Evolutionary conservation across 2,888 invertebrate species (phyloP), one percentile per base, ranked within the genome.

Genomic region (Halictus ligatus): DNA sequence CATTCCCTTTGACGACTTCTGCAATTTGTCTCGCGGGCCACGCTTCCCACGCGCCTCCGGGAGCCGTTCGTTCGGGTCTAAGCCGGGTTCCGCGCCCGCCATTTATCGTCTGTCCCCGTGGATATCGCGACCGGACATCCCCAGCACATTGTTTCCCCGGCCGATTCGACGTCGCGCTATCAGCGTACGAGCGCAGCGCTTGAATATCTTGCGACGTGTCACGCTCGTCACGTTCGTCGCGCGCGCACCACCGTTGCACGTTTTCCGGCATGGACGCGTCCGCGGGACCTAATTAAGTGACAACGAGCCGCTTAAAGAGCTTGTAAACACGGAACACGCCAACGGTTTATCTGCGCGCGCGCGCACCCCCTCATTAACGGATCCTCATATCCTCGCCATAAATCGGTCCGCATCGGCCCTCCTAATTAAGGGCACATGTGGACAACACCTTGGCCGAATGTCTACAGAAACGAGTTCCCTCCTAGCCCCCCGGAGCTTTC

Each of bases 401-500:
- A 90, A 89, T 90, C 90, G 81, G 77, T 48, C 72, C 81, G 73
- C 73, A 72, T 78, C 74, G 72, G 69, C 75, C 50, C 74, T 87
- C 84, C 89, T 90, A 90, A 90, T 90, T 89, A 90, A 89, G 75
- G 80, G 75, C 86, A 81, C 85, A 89, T 88, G 84, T 81, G 82
- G 72, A 80, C 80, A 84, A 81, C 88, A 89, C 86, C 83, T 86
- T 77, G 72, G 79, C 73, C 87, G 75, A 75, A 48, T 75, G 79
- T 82, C 46, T 81, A 75, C 69, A 74, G 72, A 80, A 81, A 77
- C 82, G 78, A 75, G 78, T 85, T 75, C 73, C 76, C 50, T 4
- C n/a, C 58, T 18, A 21, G 12, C 43, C 48, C 54, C 54, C 43
- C 8, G 21, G 76, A 67, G 76, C 75, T 71, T 58, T n/a, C 58